Evolutionary conservation across 2,888 invertebrate genomes (phyloP).

Genomic region (Himalopsyche anomala): DNA sequence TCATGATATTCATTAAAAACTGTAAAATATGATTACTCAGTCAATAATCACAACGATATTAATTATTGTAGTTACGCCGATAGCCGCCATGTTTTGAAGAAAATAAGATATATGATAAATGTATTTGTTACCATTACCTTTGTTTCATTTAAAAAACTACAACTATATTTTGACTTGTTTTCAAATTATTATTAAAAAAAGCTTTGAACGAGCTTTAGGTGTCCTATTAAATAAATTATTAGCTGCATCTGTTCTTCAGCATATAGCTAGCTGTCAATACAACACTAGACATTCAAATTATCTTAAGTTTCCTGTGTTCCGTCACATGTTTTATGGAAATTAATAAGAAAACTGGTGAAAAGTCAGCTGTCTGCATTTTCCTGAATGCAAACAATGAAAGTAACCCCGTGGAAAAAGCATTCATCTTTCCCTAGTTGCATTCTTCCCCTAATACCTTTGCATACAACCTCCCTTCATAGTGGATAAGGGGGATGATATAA

Average conservation of each 20-base stretch:
- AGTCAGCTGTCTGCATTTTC: conserved; percentile 57
- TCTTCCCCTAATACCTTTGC: conserved; percentile 49
- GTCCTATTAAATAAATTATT: not conserved
- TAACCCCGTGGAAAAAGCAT: conserved; percentile 58
- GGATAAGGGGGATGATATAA: conserved; percentile 58
- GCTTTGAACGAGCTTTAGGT: too few relatives aligned
- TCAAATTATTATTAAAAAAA: too few relatives aligned
- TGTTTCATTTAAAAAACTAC: too few relatives aligned
- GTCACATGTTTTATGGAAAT: conserved; percentile 45
- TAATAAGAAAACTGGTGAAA: conserved; percentile 51
- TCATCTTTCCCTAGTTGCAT: conserved; percentile 62
- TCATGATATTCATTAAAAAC: too few relatives aligned
- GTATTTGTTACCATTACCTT: too few relatives aligned
- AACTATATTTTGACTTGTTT: too few relatives aligned
- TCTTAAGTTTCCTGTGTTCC: not conserved
- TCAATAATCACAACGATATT: too few relatives aligned
- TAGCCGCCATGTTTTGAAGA: too few relatives aligned
- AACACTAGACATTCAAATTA: not conserved
- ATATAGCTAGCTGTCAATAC: not conserved
- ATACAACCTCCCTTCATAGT: conserved; percentile 44
- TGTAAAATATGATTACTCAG: too few relatives aligned
- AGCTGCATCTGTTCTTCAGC: not conserved
- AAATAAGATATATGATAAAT: too few relatives aligned
- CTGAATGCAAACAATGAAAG: conserved; percentile 61
- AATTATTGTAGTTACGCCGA: too few relatives aligned